Evolutionary conservation across 2,113 vertebrate genomes (phyloP), one percentile per base, ranked within the genome.

Genomic region (Helogale parvula): DNA sequence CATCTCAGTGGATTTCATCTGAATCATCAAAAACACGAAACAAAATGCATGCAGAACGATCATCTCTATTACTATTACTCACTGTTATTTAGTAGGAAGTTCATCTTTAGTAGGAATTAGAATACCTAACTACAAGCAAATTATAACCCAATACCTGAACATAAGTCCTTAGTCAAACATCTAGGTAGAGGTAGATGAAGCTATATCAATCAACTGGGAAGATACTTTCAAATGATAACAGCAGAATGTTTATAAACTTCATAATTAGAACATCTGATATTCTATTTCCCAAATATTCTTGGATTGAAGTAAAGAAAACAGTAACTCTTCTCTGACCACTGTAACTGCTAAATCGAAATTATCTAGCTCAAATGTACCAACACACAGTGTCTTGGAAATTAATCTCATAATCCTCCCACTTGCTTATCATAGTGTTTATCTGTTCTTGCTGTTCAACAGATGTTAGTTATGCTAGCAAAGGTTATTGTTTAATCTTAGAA

Each of bases 401-500:
- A 80, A 77, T 57, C 2, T 33, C 31, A 2, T 31, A 71, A 71
- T 86, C 9, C 38, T 90, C 11, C 54, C 19, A 35, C n/a, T 87
- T 84, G 21, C 4, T 79, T 90, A 90, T 90, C 33, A 86, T 21
- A 35, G 11, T 57, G 2, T 83, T 57, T 90, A 9, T 63, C 60
- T 77, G 10, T 66, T 92, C 60, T 79, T 68, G 10, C 72, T 80
- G 12, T 85, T 92, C 35, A 82, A 45, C 65, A 88, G 50, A 66
- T 65, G 29, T 65, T 92, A 96, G 91, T 63, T 68, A 41, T 38
- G 13, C 38, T 83, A 94, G 27, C 35, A 93, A 80, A 81, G 14
- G 71, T 72, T 85, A 90, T 50, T 95, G 35, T 82, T 94, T 69
- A 81, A 77, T 93, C 87, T 72, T 84, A 72, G 47, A 66, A 19